Evolutionary conservation across 2,888 invertebrate genomes (phyloP), one percentile per base, ranked within the genome.

Genomic region (Agrotis puta): DNA sequence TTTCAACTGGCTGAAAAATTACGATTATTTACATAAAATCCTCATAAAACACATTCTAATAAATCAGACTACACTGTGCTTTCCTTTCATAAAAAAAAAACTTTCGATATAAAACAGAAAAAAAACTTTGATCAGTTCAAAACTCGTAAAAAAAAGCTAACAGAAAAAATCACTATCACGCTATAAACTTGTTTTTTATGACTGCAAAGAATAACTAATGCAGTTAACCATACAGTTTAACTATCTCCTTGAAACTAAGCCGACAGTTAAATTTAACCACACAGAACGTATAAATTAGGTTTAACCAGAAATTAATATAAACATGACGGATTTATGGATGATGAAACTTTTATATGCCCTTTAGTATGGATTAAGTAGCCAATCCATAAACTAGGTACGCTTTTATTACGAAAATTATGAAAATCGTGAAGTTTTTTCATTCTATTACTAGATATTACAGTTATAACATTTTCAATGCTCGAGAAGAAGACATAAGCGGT

Each of bases 201-300:
- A 82, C 61, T 74, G 75, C 80, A 70, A 83, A 82, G 80, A 85
- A 78, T 78, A 82, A 85, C 78, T 82, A 82, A 85, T 77, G 74
- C 59, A 43, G 64, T 80, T 84, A 76, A 80, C 79, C 63, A 79
- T 75, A 73, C 58, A 27, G 48, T 79, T 83, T 81, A 75, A 85
- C 71, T 82, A 81, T 77, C 61, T 62, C 45, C 72, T 59, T 74
- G 85, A 85, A 75, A 63, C 61, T 79, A 82, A 86, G 68, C 86
- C 75, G 74, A 71, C 67, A 66, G 83, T 86, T 85, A 85, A 85
- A 76, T 72, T 85, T 82, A 79, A 85, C 77, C 83, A 51, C 82
- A 64, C 58, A n/a, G 20, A 68, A 64, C 51, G 75, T 66, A 87
- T 85, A 83, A 82, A 80, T 87, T 64, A 75, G 87, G 70, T 71